phyloP scores from a whole-genome alignment of 30 jellyfish, hydroid and myxozoan genomes.

The Calvadosia cruxmelitensis region DNA sequence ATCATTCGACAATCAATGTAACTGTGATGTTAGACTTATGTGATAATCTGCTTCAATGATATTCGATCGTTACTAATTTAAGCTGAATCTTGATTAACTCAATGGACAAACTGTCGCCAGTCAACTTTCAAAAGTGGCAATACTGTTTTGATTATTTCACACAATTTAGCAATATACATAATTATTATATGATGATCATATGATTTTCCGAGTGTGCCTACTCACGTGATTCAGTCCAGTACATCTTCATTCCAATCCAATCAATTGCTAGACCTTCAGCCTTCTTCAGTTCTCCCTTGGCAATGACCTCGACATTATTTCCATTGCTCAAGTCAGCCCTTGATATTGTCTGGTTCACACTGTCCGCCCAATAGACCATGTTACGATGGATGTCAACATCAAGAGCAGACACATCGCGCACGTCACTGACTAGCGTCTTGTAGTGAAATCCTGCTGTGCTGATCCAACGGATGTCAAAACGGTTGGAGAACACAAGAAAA shows the following conservation, averaged over 20 bases:
- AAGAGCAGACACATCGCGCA: conserved; percentile 36
- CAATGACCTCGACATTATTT: conserved; percentile 25
- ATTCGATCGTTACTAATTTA: no score
- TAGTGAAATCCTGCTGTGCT: conserved; percentile 66
- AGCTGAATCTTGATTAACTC: no score
- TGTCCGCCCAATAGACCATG: conserved; percentile 66
- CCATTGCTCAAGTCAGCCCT: conserved; percentile 17
- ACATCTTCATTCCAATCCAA: conserved; percentile 68
- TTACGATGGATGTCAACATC: conserved; percentile 51
- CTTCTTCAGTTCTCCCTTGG: conserved; percentile 26
- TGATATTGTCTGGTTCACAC: conserved; percentile 36
- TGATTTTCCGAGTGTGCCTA: no score
- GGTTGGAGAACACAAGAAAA: conserved; percentile 51
- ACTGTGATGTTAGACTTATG: no score
- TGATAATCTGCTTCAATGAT: no score
- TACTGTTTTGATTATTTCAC: no score
- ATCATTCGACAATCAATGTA: no score
- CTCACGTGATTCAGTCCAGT: conserved; percentile 62
- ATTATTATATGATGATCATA: no score
- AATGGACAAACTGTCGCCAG: no score
- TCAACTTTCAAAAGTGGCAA: no score
- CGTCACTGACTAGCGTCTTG: conserved; percentile 25
- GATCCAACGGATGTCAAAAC: conserved; percentile 59
- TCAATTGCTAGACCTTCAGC: conserved; percentile 83
- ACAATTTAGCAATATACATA: no score